Percentiles rank a stretch among this genome's conserved stretches.
Conservation (phyloP, 2,113 vertebrate genomes). For the Grus americana region DNA sequence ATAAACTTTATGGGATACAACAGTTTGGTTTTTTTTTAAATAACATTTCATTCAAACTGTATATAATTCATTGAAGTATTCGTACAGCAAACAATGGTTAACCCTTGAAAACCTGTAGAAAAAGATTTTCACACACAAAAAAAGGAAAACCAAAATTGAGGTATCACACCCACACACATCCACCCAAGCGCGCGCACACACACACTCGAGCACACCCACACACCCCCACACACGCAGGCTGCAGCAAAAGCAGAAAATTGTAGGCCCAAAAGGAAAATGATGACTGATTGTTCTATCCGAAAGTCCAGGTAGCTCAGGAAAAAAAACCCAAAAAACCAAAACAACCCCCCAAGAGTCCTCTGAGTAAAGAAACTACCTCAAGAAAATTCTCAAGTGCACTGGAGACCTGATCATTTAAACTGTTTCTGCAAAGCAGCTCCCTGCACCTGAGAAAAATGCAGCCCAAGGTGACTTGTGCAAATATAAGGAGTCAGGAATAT, state of each 20-base stretch:
- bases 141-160: conserved; percentile 76
- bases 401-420: conserved; percentile 81
- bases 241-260: conserved; percentile 83
- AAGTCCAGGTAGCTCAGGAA: conserved; percentile 79
- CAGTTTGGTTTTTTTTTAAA: conserved; percentile 78
- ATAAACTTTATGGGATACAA: conserved; percentile 87
- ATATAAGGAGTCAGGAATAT: conserved; percentile 78
- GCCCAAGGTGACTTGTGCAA: conserved; percentile 90
- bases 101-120: conserved; percentile 85
- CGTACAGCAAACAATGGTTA: conserved; percentile 85
- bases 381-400: conserved; percentile 80
- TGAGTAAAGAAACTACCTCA: conserved; percentile 79
- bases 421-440: conserved; percentile 84
- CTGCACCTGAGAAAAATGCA: conserved; percentile 79
- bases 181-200: conserved; percentile 28
- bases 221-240: conserved; percentile 73
- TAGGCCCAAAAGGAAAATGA: conserved; percentile 78
- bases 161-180: conserved; percentile 69
- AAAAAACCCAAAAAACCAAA: conserved; percentile 43
- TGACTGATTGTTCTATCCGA: conserved; percentile 79
- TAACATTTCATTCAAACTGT: conserved; percentile 87
- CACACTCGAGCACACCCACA: conserved; percentile 40
- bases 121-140: conserved; percentile 79
- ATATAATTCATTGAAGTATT: conserved; percentile 83
- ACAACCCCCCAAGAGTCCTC: conserved; percentile 72